Conservation (phyloP, 1,140 invertebrate species). For the Lysiphlebus fabarum region DNA sequence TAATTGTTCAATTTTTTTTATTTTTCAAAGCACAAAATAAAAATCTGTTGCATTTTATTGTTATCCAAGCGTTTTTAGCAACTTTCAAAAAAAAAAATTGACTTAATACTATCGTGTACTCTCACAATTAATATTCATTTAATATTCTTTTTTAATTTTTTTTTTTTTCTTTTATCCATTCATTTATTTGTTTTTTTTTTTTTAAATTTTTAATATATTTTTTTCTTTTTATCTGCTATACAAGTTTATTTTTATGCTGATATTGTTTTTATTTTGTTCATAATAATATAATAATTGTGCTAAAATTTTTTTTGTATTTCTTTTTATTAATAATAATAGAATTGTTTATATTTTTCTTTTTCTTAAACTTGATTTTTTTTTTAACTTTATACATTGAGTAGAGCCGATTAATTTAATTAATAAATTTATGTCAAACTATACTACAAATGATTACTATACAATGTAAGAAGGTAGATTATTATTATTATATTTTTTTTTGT, state of each 20-base stretch:
- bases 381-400: conserved; percentile 45
- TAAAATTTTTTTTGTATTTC: conserved; percentile 36
- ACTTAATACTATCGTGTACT: conserved; percentile 43
- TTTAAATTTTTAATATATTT: neutral
- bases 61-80: too few species aligned
- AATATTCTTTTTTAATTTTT: conserved; percentile 18
- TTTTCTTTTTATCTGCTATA: conserved; percentile 5
- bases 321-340: conserved; percentile 19
- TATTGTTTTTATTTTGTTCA: conserved; percentile 30
- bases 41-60: too few species aligned
- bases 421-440: conserved; percentile 49
- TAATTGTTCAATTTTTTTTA: conserved; percentile 1
- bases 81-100: conserved; percentile 30
- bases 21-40: neutral
- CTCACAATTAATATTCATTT: too few species aligned
- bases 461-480: conserved; percentile 42
- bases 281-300: conserved; percentile 40
- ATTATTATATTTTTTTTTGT: neutral
- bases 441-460: conserved; percentile 51
- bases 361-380: conserved; percentile 1
- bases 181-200: conserved; percentile 12
- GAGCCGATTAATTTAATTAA: conserved; percentile 45
- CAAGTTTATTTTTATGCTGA: conserved; percentile 7
- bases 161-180: conserved; percentile 19
- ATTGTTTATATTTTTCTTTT: conserved; percentile 4